These are phyloP conservation scores for Ptyas mucosa DNA, from an alignment of 2,113 vertebrate genomes.

Conservation along the genomic window DNA sequence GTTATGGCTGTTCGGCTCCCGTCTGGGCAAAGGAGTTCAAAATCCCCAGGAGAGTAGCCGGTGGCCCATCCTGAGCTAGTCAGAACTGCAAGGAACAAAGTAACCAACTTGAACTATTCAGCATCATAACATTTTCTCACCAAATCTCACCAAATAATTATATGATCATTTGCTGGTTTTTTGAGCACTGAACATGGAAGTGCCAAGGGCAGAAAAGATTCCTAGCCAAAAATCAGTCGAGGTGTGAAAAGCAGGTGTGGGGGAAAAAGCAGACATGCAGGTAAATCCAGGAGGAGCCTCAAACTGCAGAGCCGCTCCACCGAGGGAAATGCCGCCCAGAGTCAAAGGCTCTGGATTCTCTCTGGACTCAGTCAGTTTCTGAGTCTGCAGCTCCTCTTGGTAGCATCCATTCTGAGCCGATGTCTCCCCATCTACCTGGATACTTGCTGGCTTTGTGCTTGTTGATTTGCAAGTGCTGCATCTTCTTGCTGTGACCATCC, in stretches of 20 bases:
- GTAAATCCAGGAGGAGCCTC: not conserved
- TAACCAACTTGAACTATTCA: not conserved
- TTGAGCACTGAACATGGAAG: not conserved
- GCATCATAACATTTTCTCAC: not conserved
- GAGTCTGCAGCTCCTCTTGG: not conserved
- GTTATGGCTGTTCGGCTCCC: conserved; percentile 73
- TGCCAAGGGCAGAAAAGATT: not conserved
- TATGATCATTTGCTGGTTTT: not conserved
- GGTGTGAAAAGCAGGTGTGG: too few relatives aligned
- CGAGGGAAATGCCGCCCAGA: not conserved
- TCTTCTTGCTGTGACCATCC: not conserved
- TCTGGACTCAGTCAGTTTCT: not conserved
- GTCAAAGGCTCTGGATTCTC: not conserved
- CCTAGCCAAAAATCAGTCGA: not conserved
- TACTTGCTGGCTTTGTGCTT: not conserved
- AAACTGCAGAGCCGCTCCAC: not conserved
- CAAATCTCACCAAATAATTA: not conserved
- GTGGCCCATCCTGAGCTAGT: conserved; percentile 75
- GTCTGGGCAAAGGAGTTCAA: conserved; percentile 79
- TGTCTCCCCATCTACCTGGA: not conserved
- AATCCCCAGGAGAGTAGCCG: conserved; percentile 68
- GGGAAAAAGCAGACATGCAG: not conserved
- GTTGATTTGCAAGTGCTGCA: not conserved
- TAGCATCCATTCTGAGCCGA: not conserved
- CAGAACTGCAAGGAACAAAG: conserved; percentile 67